phyloP scores from a whole-genome alignment of 2,888 invertebrate genomes.

The Stenodema calcarata region DNA sequence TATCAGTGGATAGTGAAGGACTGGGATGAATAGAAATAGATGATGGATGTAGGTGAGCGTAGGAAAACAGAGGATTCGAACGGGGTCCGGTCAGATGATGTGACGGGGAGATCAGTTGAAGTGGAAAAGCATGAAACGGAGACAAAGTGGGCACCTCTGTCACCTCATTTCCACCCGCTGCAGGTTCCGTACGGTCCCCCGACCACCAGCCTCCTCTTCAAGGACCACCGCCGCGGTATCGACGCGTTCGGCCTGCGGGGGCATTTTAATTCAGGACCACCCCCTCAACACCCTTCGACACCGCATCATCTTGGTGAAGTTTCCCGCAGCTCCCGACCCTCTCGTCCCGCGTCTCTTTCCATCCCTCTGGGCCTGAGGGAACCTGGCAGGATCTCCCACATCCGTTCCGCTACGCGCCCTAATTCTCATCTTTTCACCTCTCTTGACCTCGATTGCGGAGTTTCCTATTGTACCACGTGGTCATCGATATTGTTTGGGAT shows the following conservation, averaged over 20 bases:
- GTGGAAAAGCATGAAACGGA: background rate
- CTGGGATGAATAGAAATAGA: too few relatives aligned
- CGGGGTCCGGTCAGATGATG: too few relatives aligned
- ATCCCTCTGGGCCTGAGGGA: too few relatives aligned
- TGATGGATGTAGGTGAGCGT: too few relatives aligned
- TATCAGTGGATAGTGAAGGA: too few relatives aligned
- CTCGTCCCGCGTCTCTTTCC: too few relatives aligned
- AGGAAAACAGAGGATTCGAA: too few relatives aligned
- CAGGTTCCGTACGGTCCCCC: background rate
- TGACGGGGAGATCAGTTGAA: background rate
- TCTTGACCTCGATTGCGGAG: background rate
- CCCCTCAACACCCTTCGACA: too few relatives aligned
- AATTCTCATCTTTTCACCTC: background rate
- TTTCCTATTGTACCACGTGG: background rate
- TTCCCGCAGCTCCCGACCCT: too few relatives aligned
- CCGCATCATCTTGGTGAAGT: too few relatives aligned
- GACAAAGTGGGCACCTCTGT: background rate
- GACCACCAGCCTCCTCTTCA: background rate
- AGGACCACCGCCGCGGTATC: background rate
- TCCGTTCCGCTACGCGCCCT: background rate
- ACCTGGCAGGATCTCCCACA: too few relatives aligned
- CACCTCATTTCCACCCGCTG: background rate
- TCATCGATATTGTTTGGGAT: too few relatives aligned
- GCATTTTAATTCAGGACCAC: background rate
- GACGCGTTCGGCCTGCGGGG: background rate